Percentiles rank a stretch among this genome's conserved stretches.
phyloP scores from a whole-genome alignment of 2,888 invertebrate genomes.

The Drosophila mercatorum region DNA sequence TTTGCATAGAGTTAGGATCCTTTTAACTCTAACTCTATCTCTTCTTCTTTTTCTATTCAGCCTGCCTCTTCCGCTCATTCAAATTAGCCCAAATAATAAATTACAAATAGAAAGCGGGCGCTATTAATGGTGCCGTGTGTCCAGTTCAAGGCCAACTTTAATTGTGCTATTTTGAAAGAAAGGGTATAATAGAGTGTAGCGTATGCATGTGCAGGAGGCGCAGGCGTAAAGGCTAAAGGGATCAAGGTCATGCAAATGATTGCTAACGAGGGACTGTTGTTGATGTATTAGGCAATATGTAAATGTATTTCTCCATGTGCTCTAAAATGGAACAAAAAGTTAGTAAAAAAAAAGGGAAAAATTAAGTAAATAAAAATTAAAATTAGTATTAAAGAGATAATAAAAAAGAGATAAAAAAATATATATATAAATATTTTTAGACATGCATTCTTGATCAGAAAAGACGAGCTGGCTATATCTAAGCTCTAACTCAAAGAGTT shows the following conservation, averaged over 20 bases:
- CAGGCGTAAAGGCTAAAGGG: not conserved
- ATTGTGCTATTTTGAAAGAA: constrained; percentile 22
- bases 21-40: not conserved
- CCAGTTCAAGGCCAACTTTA: constrained; percentile 44
- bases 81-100: constrained; percentile 16
- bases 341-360: not conserved
- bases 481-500: no score
- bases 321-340: not conserved
- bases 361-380: not conserved
- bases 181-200: constrained; percentile 13
- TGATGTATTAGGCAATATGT: constrained; percentile 1
- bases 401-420: no score
- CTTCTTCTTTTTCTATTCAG: not conserved
- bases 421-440: no score
- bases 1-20: not conserved
- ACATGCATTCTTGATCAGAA: no score
- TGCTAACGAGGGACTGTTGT: not conserved
- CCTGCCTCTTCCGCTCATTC: constrained; percentile 9
- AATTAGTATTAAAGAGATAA: no score
- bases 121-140: constrained; percentile 25
- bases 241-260: constrained; percentile 27
- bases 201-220: not conserved
- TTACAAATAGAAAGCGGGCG: constrained; percentile 29
- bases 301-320: not conserved
- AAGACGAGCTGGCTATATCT: no score